Percentiles rank a stretch among this genome's conserved stretches.
Evolutionary conservation across 2,888 invertebrate species (phyloP).

Genomic region (Seira musarum): DNA sequence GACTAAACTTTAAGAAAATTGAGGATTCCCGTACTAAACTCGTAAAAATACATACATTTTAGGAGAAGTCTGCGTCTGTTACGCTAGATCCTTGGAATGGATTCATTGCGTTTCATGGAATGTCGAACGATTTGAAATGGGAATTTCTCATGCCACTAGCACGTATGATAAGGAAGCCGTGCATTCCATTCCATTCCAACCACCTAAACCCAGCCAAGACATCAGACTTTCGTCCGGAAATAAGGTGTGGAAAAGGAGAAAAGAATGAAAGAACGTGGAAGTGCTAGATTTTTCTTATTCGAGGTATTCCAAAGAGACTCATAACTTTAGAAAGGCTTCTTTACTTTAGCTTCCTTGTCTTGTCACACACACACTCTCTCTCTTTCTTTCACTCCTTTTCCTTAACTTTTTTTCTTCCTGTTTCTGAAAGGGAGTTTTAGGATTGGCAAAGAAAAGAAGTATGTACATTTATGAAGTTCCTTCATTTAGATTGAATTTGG

Average conservation of each 20-base stretch:
- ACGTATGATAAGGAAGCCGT: background rate
- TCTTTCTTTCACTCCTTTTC: no score
- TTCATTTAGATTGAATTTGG: background rate
- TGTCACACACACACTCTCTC: slow-evolving; percentile 38
- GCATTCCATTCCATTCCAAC: slow-evolving; percentile 13
- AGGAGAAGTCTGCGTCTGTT: no score
- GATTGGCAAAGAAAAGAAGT: background rate
- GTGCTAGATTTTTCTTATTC: slow-evolving; percentile 40
- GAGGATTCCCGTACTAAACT: no score
- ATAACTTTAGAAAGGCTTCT: slow-evolving; percentile 45
- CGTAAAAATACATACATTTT: background rate
- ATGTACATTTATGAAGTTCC: background rate
- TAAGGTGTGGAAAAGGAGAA: slow-evolving; percentile 38
- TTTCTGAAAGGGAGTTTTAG: no score
- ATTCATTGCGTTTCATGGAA: background rate
- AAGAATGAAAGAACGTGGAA: slow-evolving; percentile 15
- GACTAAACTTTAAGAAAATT: no score
- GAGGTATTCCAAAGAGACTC: slow-evolving; percentile 58
- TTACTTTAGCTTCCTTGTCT: slow-evolving; percentile 30
- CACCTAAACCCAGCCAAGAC: no score
- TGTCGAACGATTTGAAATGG: background rate
- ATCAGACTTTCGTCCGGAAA: slow-evolving; percentile 7
- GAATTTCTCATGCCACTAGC: background rate
- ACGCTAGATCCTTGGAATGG: no score
- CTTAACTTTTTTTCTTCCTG: no score